These are phyloP conservation scores for Protobothrops mucrosquamatus DNA, from an alignment of 2,113 vertebrate species.

Conservation along the genomic window DNA sequence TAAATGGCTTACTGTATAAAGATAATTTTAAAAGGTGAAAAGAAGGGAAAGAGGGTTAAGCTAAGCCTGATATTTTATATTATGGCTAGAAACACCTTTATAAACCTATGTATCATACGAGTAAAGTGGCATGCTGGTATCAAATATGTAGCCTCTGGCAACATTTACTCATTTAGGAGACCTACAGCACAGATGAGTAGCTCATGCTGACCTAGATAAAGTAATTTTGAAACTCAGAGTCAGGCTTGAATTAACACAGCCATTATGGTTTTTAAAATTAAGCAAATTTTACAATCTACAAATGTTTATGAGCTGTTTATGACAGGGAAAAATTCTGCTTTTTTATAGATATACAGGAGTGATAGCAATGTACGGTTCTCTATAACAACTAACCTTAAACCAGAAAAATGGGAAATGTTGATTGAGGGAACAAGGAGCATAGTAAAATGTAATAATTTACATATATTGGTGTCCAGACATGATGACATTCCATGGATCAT, in stretches of 20 bases:
- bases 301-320: conserved; percentile 5
- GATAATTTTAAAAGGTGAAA: background rate
- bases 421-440: background rate
- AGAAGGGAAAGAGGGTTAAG: conserved; percentile 11
- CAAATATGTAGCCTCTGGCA: conserved; percentile 24
- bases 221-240: conserved; percentile 52
- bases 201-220: conserved; percentile 42
- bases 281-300: conserved; percentile 56
- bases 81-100: conserved; percentile 34
- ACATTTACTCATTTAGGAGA: conserved; percentile 52
- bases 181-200: conserved; percentile 59
- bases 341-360: background rate
- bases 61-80: conserved; percentile 32
- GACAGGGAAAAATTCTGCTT: fast-evolving
- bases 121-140: conserved; percentile 44
- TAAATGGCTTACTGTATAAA: background rate
- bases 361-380: background rate
- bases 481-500: background rate
- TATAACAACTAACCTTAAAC: background rate
- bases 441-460: background rate
- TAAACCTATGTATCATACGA: conserved; percentile 29
- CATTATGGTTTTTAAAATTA: conserved; percentile 62
- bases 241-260: conserved; percentile 58
- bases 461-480: background rate
- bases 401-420: background rate